Conservation (phyloP, 1,140 invertebrate species). For the Eriosoma lanigerum region DNA sequence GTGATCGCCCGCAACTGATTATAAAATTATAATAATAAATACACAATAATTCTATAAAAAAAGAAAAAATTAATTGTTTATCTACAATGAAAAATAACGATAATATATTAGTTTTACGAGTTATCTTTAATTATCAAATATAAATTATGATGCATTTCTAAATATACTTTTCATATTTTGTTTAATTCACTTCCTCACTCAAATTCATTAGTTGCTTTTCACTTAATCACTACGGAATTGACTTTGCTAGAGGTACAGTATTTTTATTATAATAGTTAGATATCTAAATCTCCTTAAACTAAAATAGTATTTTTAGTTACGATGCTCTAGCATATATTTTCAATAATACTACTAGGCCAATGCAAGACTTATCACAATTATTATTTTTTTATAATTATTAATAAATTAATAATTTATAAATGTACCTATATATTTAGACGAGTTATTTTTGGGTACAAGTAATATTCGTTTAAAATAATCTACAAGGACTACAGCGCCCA, state of each 20-base stretch:
- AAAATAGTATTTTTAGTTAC: slow-evolving; percentile 44
- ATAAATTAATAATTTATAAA: too few relatives aligned
- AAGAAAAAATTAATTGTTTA: slow-evolving; percentile 24
- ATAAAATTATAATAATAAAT: slow-evolving; percentile 37
- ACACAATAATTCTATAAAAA: slow-evolving; percentile 22
- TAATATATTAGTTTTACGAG: slow-evolving; percentile 28
- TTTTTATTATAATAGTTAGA: slow-evolving; percentile 10
- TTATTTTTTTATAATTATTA: neutral
- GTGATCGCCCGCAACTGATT: slow-evolving; percentile 1
- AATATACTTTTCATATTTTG: slow-evolving; percentile 39
- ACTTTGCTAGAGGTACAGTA: slow-evolving; percentile 50
- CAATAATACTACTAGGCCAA: slow-evolving; percentile 49
- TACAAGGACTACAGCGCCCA: slow-evolving; percentile 37
- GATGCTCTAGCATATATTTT: slow-evolving; percentile 40
- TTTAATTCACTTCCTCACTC: slow-evolving; percentile 30
- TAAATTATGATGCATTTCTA: slow-evolving; percentile 44
- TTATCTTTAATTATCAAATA: slow-evolving; percentile 48
- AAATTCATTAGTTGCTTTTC: slow-evolving; percentile 42
- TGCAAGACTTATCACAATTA: slow-evolving; percentile 51
- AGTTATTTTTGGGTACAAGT: slow-evolving; percentile 4
- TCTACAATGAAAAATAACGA: slow-evolving; percentile 48
- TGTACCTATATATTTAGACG: neutral
- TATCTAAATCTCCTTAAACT: slow-evolving; percentile 29
- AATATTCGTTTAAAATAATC: slow-evolving; percentile 40
- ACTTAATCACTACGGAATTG: slow-evolving; percentile 50